Percentiles rank a stretch among this genome's conserved stretches.
Conservation (phyloP, 2,797 vertebrate genomes). For the Pelochelys cantorii region DNA sequence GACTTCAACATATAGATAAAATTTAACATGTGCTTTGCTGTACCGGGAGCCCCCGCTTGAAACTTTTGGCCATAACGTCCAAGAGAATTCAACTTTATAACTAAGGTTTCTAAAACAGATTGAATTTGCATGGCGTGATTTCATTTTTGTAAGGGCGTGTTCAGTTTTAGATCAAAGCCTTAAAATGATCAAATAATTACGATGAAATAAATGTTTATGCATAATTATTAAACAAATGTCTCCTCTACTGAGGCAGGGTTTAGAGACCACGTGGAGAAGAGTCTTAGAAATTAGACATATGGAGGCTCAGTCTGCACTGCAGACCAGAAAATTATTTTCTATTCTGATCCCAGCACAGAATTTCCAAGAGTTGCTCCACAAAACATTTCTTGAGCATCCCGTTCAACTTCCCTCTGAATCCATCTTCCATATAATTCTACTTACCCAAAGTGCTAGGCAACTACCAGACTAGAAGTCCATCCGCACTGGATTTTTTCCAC, state of each 20-base stretch:
- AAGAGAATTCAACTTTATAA: neutral
- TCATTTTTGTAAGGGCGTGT: neutral
- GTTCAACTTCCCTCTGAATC: neutral
- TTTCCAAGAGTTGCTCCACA: neutral
- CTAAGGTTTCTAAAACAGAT: rapidly evolving
- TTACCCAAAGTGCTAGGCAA: neutral
- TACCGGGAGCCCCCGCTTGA: neutral
- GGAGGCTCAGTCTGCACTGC: neutral
- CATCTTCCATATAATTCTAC: neutral
- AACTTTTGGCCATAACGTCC: rapidly evolving
- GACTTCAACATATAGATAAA: neutral
- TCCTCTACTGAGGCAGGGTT: neutral
- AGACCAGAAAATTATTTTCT: neutral
- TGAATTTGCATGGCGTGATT: neutral
- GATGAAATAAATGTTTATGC: rapidly evolving
- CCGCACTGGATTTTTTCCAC: neutral
- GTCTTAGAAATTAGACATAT: neutral
- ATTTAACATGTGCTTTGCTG: rapidly evolving
- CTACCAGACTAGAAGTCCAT: neutral
- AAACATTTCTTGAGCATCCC: neutral
- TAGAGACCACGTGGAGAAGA: neutral
- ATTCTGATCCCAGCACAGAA: neutral
- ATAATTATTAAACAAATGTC: neutral
- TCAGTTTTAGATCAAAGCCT: neutral
- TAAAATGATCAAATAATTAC: neutral